Base-by-base conservation (phyloP, 1,140 invertebrate genomes). In the Protaetia brevitarsis region DNA sequence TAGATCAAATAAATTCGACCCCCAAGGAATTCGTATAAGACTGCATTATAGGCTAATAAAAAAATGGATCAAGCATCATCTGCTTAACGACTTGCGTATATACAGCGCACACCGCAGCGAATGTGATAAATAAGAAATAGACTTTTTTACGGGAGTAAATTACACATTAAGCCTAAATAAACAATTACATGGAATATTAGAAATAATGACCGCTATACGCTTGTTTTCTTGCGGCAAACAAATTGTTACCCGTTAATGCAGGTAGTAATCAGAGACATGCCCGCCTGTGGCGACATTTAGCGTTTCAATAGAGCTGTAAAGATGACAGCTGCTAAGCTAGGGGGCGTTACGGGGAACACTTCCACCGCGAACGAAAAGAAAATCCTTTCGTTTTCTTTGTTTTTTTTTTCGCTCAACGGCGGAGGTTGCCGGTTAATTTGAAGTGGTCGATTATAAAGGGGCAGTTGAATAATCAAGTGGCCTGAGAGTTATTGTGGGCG, bases 231-330 rank as follows among this genome's bases (percentile, higher is more conserved):
- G 66, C 56, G 66, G 71, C 69, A 64, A 72, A 65, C 66, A 68
- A 70, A 69, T 72, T 57, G 64, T 72, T 60, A 71, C 66, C 63
- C 66, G 68, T 45, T 71, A 68, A 71, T 68, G 66, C 62, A 66
- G 62, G 65, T 63, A 64, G 37, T 62, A 68, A 68, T 64, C 51
- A 65, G 41, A 70, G 64, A 69, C 66, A 67, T 66, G 68, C 66
- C 67, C 66, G 69, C 68, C 68, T 67, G 63, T 71, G 67, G 68
- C 60, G 70, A 71, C 67, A 73, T 70, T 70, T 72, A 72, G 69
- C 65, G 51, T 65, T 65, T 65, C 64, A 65, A 65, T 65, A 58
- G 29, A 65, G 51, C 31, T 65, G 64, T 65, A 27, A 34, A 65
- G 56, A 65, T 65, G 64, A 65, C 64, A 59, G 64, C 64, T 65